Percentiles rank a stretch among this genome's conserved stretches.
These are phyloP conservation scores for Alligator sinensis DNA, from an alignment of 2,113 vertebrate species.

Conservation along the genomic window DNA sequence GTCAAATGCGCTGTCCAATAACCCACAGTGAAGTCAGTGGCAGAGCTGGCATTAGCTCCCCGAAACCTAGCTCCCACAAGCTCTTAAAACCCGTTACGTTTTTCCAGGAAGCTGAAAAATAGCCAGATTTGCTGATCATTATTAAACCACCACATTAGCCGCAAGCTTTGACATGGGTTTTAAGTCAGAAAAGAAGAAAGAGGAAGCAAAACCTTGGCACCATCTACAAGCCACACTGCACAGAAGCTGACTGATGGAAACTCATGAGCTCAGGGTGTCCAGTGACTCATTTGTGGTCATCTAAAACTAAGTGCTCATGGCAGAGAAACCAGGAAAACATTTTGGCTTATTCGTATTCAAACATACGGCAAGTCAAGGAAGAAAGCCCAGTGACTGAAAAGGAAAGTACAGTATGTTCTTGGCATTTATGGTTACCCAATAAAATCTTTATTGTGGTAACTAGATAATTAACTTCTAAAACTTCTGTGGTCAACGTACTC, in stretches of 20 bases:
- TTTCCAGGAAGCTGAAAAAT: not conserved
- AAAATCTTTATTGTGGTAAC: not conserved
- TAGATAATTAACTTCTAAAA: not conserved
- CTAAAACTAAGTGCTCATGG: not conserved
- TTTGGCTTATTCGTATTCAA: not conserved
- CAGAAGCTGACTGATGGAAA: not conserved
- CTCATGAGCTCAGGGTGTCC: not conserved
- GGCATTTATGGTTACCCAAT: fast-evolving
- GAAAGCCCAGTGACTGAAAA: not conserved
- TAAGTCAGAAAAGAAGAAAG: fast-evolving
- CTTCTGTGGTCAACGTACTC: not conserved
- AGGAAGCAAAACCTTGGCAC: fast-evolving
- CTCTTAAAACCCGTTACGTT: not conserved
- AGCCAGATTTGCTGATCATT: not conserved
- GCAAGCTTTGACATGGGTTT: fast-evolving
- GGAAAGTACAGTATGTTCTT: not conserved
- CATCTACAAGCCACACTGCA: not conserved
- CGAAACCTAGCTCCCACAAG: not conserved
- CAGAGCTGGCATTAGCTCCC: fast-evolving
- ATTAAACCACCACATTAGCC: fast-evolving
- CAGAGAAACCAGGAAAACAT: not conserved
- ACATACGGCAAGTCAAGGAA: not conserved
- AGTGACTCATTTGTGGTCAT: not conserved
- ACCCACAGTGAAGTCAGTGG: fast-evolving
- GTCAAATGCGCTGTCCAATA: not conserved